Evolutionary conservation across 2,113 vertebrate species (phyloP).

Genomic region (Cyprinodon brontotheroides): DNA sequence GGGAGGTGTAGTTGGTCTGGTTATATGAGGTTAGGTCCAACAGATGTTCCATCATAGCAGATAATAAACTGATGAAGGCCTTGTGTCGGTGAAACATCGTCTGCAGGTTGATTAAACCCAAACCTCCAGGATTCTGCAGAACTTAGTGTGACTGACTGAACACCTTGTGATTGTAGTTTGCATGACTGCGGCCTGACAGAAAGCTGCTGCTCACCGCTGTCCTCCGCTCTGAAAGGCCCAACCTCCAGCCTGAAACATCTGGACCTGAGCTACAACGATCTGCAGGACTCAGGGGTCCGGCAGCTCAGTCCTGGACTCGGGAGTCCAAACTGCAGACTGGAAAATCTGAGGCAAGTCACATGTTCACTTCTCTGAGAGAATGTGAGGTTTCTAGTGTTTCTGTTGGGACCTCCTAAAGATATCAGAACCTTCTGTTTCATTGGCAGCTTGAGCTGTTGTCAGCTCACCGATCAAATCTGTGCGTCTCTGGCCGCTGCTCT

Average conservation of each 20-base stretch:
- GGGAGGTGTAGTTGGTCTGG: too few relatives aligned
- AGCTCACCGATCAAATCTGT: neutral
- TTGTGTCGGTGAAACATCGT: too few relatives aligned
- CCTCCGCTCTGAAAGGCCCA: neutral
- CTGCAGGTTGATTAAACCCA: too few relatives aligned
- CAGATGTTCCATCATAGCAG: too few relatives aligned
- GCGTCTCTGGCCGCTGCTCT: neutral
- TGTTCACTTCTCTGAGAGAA: neutral
- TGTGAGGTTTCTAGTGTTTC: too few relatives aligned
- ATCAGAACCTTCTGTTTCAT: neutral
- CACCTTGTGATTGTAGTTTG: neutral
- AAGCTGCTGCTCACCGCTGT: conserved; percentile 46
- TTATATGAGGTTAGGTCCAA: too few relatives aligned
- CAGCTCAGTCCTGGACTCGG: neutral
- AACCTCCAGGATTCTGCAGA: too few relatives aligned
- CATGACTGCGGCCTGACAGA: conserved; percentile 13
- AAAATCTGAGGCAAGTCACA: neutral
- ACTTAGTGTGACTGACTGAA: neutral
- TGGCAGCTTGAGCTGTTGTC: conserved; percentile 1
- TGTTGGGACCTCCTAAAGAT: accelerated
- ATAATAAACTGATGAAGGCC: too few relatives aligned
- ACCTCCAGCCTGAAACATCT: accelerated
- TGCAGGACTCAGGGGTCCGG: accelerated
- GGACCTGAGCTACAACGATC: neutral
- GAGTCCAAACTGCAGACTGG: conserved; percentile 10